phyloP scores from a whole-genome alignment of 2,113 vertebrate genomes.

The Ophthalmolycus amberensis region DNA sequence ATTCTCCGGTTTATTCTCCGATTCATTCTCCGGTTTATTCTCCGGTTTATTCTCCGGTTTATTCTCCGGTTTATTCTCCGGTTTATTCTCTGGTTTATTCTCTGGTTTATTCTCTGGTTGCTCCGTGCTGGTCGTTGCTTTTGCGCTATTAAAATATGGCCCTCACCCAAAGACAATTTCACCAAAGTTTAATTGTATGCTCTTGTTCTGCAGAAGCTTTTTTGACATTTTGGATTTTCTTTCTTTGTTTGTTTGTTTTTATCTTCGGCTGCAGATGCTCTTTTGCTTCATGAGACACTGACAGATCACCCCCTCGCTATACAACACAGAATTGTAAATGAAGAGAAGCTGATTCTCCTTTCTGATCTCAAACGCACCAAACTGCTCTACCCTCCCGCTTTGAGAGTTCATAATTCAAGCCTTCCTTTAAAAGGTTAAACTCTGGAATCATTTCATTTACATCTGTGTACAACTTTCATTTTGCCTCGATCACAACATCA shows the following conservation, averaged over 20 bases:
- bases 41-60: neutral
- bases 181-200: neutral
- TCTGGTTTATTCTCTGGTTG: neutral
- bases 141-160: neutral
- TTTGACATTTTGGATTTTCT: neutral
- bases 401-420: constrained; percentile 52
- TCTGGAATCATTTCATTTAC: neutral
- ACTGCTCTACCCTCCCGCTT: neutral
- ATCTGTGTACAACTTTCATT: neutral
- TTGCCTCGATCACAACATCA: neutral
- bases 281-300: neutral
- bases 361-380: neutral
- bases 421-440: neutral
- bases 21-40: too few relatives aligned
- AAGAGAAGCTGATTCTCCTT: neutral
- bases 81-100: neutral
- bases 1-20: too few relatives aligned
- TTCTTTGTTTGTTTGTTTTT: neutral
- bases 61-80: too few relatives aligned
- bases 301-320: neutral
- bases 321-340: neutral
- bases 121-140: neutral
- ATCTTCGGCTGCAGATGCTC: neutral
- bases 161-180: neutral
- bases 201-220: neutral